Evolutionary conservation across 2,797 vertebrate genomes (phyloP).

Genomic region (Chrosomus eos): DNA sequence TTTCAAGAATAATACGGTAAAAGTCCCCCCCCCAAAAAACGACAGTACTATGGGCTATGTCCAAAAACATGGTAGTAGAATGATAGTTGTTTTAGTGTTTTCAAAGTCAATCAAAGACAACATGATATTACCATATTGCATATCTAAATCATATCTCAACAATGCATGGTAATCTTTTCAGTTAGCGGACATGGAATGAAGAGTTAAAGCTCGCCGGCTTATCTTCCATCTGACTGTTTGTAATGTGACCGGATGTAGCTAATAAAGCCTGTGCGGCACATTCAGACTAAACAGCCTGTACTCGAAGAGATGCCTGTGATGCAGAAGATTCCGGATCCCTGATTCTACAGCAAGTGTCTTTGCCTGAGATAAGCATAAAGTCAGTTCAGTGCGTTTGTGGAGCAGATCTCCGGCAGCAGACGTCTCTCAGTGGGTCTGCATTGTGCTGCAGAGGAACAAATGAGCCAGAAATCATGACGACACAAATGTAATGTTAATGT

Average conservation of each 20-base stretch:
- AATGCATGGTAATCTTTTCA: neutral
- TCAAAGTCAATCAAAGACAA: neutral
- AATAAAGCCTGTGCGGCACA: constrained; percentile 4
- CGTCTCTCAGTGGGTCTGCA: neutral
- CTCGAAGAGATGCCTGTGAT: neutral
- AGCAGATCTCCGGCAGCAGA: neutral
- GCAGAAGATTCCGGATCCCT: neutral
- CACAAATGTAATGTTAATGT: neutral
- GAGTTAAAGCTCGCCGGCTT: neutral
- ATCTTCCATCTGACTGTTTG: constrained; percentile 8
- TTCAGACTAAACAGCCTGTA: constrained; percentile 10
- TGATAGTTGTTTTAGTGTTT: neutral
- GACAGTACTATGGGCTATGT: neutral
- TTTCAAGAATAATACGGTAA: neutral
- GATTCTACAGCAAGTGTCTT: constrained; percentile 4
- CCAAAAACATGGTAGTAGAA: neutral
- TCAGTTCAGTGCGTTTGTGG: neutral
- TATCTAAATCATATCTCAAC: neutral
- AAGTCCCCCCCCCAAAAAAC: neutral
- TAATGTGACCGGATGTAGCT: constrained; percentile 25
- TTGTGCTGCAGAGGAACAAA: constrained; percentile 2
- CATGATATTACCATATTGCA: neutral
- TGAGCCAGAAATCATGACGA: constrained; percentile 24
- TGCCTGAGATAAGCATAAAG: neutral
- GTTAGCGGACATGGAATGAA: neutral